Percentiles rank a stretch among this genome's conserved stretches.
Conservation (phyloP, 2,888 invertebrate genomes). For the Octonoba sinensis region DNA sequence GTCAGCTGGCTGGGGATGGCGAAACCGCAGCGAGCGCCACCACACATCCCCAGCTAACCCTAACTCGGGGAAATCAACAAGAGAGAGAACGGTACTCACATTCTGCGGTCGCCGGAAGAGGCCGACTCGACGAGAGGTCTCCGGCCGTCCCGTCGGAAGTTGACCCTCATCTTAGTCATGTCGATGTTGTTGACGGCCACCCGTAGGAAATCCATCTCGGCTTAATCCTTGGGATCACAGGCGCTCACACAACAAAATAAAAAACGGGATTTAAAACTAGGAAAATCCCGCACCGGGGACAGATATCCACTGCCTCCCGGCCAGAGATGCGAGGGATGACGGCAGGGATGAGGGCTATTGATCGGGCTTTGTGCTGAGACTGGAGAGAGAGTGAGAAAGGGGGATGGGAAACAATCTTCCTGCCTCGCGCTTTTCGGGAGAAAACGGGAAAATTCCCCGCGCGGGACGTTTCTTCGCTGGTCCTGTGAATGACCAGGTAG, state of each 20-base stretch:
- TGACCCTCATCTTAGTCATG: constrained; percentile 50
- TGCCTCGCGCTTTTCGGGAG: background rate
- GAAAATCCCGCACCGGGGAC: background rate
- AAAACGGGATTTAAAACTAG: background rate
- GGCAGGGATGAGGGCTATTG: constrained; percentile 33
- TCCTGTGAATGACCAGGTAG: constrained; percentile 7
- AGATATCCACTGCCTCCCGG: constrained; percentile 12
- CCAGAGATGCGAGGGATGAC: constrained; percentile 22
- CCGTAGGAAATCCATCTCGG: constrained; percentile 46
- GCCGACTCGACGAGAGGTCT: constrained; percentile 46
- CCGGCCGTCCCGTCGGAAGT: constrained; percentile 25
- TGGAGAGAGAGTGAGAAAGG: background rate
- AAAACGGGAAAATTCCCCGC: background rate
- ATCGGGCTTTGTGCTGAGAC: constrained; percentile 18
- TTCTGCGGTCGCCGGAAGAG: constrained; percentile 37
- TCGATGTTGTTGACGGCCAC: constrained; percentile 56
- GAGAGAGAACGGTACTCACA: constrained; percentile 31
- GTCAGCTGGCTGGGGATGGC: constrained; percentile 13
- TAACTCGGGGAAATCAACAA: background rate
- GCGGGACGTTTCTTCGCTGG: constrained; percentile 14
- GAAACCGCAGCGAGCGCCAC: constrained; percentile 19
- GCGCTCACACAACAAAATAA: background rate
- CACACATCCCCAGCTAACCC: constrained; percentile 1
- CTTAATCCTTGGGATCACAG: background rate
- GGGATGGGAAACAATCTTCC: constrained; percentile 2